Base-by-base conservation (phyloP, 2,888 invertebrate species). In the Trypoxylon attenuatum region DNA sequence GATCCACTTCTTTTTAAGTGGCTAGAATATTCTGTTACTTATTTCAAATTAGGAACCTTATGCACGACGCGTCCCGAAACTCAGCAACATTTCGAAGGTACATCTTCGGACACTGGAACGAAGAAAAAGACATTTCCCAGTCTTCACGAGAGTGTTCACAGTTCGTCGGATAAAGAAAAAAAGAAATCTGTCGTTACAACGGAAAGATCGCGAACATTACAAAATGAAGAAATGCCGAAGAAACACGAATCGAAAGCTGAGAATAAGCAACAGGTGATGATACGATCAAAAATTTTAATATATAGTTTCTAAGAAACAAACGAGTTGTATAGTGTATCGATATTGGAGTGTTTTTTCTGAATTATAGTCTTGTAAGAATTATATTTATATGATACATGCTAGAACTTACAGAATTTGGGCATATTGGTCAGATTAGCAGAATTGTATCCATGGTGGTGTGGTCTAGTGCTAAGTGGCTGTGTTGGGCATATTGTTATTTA, bases 1-100 rank as follows among this genome's bases (percentile, higher is more conserved):
- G 93, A 93, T 83, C 93, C 93, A 0, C 84, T 93, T n/a, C 82
- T 93, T 8, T 88, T 91, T 50, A 88, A 89, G 38, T 93, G 92
- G 91, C 83, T 93, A n/a, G 87, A 90, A 0, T 93, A 93, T 82
- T 86, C 87, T 18, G 77, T 81, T 10, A 76, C 76, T n/a, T 81
- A 80, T 55, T 79, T 82, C 23, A 82, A 82, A 59, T 72, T 80
- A 16, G 78, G 78, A 46, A 67, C 69, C 4, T 39, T 71, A n/a
- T 59, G 57, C 2, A 39, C 74, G 10, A 78, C 72, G 18, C 61
- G 61, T 19, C 47, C 66, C 4, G 77, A 77, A 49, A 56, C 49
- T 13, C 77, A 66, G 33, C 82, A 77, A 46, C 62, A 73, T 10
- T 68, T 73, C 1, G 86, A 85, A 53, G 83, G 81, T 15, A 77